Evolutionary conservation across 2,797 vertebrate species (phyloP).

Genomic region (Enteromius argenteus): DNA sequence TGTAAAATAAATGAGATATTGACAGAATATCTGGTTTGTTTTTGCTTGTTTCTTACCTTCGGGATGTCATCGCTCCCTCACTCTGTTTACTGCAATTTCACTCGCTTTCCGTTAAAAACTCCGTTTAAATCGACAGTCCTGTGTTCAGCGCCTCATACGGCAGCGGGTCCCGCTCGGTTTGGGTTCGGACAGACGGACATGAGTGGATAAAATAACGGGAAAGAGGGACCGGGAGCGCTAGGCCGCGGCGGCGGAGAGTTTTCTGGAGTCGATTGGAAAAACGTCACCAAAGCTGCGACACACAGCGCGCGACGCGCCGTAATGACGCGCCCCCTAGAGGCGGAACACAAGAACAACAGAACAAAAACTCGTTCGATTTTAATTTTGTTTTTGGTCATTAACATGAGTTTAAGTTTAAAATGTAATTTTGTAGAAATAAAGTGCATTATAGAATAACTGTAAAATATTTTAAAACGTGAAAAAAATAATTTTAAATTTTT

Average conservation of each 20-base stretch:
- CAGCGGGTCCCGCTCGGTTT: constrained; percentile 65
- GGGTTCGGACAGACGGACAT: constrained; percentile 67
- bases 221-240: constrained; percentile 67
- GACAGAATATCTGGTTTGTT: constrained; percentile 23
- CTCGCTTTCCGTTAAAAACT: constrained; percentile 66
- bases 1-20: background rate
- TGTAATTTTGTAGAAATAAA: background rate
- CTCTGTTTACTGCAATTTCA: constrained; percentile 68
- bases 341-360: background rate
- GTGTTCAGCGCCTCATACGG: constrained; percentile 70
- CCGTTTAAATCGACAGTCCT: constrained; percentile 58
- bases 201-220: constrained; percentile 50
- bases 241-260: constrained; percentile 78
- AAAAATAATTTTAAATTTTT: too few relatives aligned
- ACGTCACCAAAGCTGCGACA: constrained; percentile 84
- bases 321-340: constrained; percentile 36
- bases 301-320: constrained; percentile 11
- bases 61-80: constrained; percentile 84
- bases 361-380: background rate
- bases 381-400: background rate
- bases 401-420: background rate
- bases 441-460: background rate
- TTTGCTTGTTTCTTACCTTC: constrained; percentile 75
- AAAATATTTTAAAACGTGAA: background rate
- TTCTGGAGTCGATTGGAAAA: constrained; percentile 71